A percentile compares a stretch with the other conserved stretches of the same genome.
Evolutionary conservation across 2,888 invertebrate genomes (phyloP).

Genomic region (Germaria angustata): DNA sequence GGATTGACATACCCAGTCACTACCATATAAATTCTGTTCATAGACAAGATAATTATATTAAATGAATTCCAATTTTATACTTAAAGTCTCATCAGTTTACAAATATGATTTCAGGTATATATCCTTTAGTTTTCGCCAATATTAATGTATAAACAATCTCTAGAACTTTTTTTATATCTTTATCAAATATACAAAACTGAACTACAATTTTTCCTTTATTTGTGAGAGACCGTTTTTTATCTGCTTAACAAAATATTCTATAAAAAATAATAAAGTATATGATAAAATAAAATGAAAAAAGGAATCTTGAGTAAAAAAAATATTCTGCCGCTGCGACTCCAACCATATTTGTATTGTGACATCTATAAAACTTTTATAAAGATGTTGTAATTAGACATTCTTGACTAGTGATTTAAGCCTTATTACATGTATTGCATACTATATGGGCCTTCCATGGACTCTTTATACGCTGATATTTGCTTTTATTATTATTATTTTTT

Average conservation of each 20-base stretch:
- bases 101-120: not conserved
- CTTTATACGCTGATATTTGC: not conserved
- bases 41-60: conserved; percentile 53
- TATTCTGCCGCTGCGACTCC: not conserved
- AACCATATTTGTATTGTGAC: conserved; percentile 65
- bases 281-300: not conserved
- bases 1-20: not conserved
- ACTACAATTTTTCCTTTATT: conserved; percentile 14
- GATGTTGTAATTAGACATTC: conserved; percentile 67
- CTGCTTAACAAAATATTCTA: not conserved
- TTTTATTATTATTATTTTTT: too few species aligned
- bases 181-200: conserved; percentile 31
- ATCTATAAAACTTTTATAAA: conserved; percentile 63
- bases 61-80: conserved; percentile 48
- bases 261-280: not conserved
- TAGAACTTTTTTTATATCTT: conserved; percentile 31
- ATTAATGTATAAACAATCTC: conserved; percentile 12
- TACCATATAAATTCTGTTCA: conserved; percentile 18
- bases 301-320: not conserved
- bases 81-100: not conserved
- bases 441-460: conserved; percentile 19
- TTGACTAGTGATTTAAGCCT: conserved; percentile 66
- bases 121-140: not conserved
- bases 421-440: conserved; percentile 65
- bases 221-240: conserved; percentile 16